Conservation (phyloP, 2,113 vertebrate species). For the Tilapia sparmanii region DNA sequence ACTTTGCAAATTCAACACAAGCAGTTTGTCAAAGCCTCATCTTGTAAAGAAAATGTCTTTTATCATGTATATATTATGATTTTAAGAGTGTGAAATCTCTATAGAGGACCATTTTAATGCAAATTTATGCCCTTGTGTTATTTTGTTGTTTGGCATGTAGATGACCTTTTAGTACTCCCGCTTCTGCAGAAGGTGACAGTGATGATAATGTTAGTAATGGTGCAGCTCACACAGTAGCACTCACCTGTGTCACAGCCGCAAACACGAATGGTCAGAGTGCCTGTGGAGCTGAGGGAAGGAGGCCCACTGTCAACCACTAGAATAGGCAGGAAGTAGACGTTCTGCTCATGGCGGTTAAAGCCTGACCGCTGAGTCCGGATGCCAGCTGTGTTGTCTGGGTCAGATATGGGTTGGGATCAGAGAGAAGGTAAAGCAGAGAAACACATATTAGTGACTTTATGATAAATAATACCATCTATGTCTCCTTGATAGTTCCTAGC, state of each 20-base stretch:
- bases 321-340: constrained; percentile 90
- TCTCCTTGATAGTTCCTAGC: background rate
- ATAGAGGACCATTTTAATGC: background rate
- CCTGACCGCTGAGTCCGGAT: constrained; percentile 85
- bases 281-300: constrained; percentile 90
- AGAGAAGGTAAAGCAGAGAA: constrained; percentile 3
- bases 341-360: constrained; percentile 95
- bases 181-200: constrained; percentile 32
- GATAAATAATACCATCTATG: background rate
- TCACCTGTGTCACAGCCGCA: constrained; percentile 85
- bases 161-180: constrained; percentile 21
- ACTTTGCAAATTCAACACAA: background rate
- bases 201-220: constrained; percentile 36
- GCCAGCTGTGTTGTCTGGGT: constrained; percentile 87
- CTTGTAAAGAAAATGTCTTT: background rate
- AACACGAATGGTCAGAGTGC: constrained; percentile 91
- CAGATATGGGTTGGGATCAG: background rate
- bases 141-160: constrained; percentile 2
- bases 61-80: background rate
- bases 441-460: background rate
- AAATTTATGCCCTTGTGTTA: background rate
- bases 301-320: constrained; percentile 91
- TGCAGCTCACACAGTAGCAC: background rate
- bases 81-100: background rate
- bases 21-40: background rate